Evolutionary conservation across 2,888 invertebrate genomes (phyloP).

Genomic region (Nebria salina): DNA sequence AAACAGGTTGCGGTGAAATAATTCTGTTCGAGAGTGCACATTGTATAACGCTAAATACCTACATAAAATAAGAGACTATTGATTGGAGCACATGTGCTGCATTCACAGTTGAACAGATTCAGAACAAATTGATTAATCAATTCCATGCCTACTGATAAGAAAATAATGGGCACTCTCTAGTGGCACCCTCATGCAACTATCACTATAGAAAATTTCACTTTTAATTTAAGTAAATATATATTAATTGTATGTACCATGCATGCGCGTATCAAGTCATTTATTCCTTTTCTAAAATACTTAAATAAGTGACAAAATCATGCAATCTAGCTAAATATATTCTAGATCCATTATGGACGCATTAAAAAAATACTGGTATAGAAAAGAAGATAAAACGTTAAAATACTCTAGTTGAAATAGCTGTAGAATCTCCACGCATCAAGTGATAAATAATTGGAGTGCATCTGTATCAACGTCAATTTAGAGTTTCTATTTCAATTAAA

Average conservation of each 20-base stretch:
- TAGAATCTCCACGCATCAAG: too few species aligned
- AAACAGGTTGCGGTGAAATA: too few species aligned
- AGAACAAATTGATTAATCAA: neutral
- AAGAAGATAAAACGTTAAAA: neutral
- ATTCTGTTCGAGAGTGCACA: neutral
- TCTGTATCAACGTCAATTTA: neutral
- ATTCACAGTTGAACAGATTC: neutral
- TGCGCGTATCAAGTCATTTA: neutral
- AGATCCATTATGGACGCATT: too few species aligned
- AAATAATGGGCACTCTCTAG: neutral
- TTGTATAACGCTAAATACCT: neutral
- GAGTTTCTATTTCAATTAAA: neutral
- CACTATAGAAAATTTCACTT: neutral
- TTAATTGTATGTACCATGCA: neutral
- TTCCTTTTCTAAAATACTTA: neutral
- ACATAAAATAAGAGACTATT: neutral
- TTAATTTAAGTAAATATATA: neutral
- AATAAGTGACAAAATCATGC: too few species aligned
- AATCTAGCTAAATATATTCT: too few species aligned
- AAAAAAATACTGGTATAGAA: too few species aligned
- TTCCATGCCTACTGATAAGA: neutral
- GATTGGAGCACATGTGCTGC: neutral
- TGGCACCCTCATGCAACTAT: neutral
- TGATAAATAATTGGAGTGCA: neutral
- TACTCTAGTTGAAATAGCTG: neutral